Evolutionary conservation across 2,888 invertebrate species (phyloP).

Genomic region (Ectropis crepuscularia): DNA sequence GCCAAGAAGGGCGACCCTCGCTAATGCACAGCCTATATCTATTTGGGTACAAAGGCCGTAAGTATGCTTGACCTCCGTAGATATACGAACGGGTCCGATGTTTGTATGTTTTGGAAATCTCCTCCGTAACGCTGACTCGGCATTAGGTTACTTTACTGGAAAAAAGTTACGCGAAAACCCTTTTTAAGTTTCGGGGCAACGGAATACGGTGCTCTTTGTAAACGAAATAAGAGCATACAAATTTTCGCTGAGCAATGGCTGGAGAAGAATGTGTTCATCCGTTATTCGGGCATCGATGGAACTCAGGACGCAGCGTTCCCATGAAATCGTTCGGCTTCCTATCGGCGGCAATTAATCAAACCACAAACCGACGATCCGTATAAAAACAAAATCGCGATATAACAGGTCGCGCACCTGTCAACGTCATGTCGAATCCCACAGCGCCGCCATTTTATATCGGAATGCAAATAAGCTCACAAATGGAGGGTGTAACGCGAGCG

Average conservation of each 20-base stretch:
- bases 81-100: conserved; percentile 52
- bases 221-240: conserved; percentile 4
- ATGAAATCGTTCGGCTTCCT: conserved; percentile 36
- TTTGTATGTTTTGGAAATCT: conserved; percentile 54
- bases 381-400: conserved; percentile 57
- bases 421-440: conserved; percentile 73
- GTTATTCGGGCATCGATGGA: too few relatives aligned
- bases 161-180: conserved; percentile 38
- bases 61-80: conserved; percentile 75
- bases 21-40: conserved; percentile 79
- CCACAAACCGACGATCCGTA: conserved; percentile 51
- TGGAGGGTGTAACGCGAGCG: conserved; percentile 76
- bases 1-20: conserved; percentile 70
- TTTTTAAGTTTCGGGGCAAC: conserved; percentile 27
- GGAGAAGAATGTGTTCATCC: background rate
- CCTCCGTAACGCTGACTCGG: conserved; percentile 46
- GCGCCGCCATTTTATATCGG: conserved; percentile 74
- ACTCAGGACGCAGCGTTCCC: conserved; percentile 23
- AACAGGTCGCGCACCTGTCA: conserved; percentile 73
- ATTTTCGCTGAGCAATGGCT: background rate
- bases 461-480: conserved; percentile 78
- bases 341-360: conserved; percentile 53
- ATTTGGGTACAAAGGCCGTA: conserved; percentile 72
- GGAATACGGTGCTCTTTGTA: conserved; percentile 7
- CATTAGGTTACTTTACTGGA: conserved; percentile 48